Evolutionary conservation across 2,797 vertebrate genomes (phyloP).

Genomic region (Danio tinwini): DNA sequence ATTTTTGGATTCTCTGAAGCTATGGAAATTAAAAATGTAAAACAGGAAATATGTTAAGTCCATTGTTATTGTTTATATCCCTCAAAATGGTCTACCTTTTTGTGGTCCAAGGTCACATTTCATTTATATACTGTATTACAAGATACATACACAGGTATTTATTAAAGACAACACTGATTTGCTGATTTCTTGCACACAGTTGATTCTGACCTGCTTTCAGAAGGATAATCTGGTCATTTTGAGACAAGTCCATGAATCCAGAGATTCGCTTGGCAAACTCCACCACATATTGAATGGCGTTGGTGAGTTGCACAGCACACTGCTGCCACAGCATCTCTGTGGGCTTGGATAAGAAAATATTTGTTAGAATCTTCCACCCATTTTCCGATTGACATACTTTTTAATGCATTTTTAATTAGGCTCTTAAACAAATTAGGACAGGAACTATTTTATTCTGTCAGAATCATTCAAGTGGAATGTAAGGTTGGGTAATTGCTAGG

Average conservation of each 20-base stretch:
- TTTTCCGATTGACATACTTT: background rate
- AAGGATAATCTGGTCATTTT: slow-evolving; percentile 95
- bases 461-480: slow-evolving; percentile 11
- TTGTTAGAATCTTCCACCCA: slow-evolving; percentile 17
- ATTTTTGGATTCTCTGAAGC: too few species aligned
- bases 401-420: slow-evolving; percentile 33
- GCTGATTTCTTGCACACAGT: background rate
- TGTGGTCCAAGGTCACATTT: too few species aligned
- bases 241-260: slow-evolving; percentile 94
- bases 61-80: too few species aligned
- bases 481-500: slow-evolving; percentile 24
- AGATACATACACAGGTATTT: background rate
- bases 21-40: too few species aligned
- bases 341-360: slow-evolving; percentile 72
- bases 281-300: slow-evolving; percentile 92
- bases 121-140: background rate
- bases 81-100: too few species aligned
- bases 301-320: slow-evolving; percentile 88
- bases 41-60: too few species aligned
- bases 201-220: slow-evolving; percentile 89
- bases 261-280: slow-evolving; percentile 93
- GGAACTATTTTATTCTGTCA: slow-evolving; percentile 1
- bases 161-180: slow-evolving; percentile 1
- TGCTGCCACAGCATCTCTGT: slow-evolving; percentile 92
- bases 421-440: background rate